A percentile compares a stretch with the other conserved stretches of the same genome.
Conservation (phyloP, 2,113 vertebrate species). For the Sturnira hondurensis region DNA sequence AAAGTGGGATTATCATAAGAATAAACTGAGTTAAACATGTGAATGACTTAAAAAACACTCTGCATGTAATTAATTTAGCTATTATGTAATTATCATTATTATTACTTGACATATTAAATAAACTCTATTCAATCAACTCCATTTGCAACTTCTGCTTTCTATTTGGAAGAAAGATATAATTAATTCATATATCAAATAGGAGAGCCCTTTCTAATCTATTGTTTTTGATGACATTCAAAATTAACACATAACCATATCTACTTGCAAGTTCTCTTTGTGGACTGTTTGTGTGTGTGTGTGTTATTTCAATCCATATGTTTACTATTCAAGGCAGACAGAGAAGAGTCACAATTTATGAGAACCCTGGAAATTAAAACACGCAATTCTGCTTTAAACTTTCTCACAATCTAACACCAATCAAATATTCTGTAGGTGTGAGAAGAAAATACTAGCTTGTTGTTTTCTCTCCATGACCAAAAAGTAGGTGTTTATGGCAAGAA, state of each 20-base stretch:
- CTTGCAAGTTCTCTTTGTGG: neutral
- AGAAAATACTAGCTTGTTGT: neutral
- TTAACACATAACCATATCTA: neutral
- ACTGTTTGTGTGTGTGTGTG: neutral
- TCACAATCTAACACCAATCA: neutral
- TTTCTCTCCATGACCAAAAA: neutral
- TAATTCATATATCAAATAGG: neutral
- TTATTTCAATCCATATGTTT: neutral
- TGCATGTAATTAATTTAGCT: neutral
- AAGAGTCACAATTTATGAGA: neutral
- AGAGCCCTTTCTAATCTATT: neutral
- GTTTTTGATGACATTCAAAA: neutral
- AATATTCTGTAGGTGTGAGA: neutral
- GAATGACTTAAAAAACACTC: neutral
- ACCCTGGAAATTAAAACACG: neutral
- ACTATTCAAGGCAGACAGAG: neutral
- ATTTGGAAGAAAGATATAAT: neutral
- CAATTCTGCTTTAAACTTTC: neutral
- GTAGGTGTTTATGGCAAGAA: neutral
- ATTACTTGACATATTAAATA: neutral
- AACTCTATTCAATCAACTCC: neutral
- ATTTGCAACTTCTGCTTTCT: neutral
- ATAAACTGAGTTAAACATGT: neutral
- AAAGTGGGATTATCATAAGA: neutral
- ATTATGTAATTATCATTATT: neutral